These are phyloP conservation scores for Hippasteria phrygiana DNA, from an alignment of 53 echinoderm and acorn worm genomes.

Conservation along the genomic window DNA sequence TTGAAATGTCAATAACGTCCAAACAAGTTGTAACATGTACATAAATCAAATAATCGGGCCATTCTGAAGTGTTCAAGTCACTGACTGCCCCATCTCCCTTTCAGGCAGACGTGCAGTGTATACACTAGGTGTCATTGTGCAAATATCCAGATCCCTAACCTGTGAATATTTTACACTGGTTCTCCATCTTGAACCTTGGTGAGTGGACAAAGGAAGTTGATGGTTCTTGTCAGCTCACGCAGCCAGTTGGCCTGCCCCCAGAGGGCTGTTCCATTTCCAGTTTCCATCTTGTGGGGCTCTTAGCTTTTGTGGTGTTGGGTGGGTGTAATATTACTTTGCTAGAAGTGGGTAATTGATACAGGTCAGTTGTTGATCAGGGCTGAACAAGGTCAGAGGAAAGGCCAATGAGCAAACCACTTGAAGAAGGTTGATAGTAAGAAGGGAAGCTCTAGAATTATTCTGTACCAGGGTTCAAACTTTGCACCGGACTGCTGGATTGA, in stretches of 20 bases:
- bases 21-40: conserved; percentile 17
- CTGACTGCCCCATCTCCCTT: no score
- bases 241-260: background rate
- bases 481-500: no score
- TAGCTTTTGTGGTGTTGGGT: background rate
- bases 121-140: background rate
- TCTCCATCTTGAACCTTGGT: background rate
- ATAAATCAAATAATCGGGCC: background rate
- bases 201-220: conserved; percentile 6
- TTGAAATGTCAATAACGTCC: background rate
- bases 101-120: no score
- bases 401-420: background rate
- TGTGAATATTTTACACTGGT: background rate
- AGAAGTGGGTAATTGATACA: background rate
- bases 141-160: background rate
- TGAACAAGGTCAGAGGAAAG: background rate
- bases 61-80: no score
- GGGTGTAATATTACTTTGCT: background rate
- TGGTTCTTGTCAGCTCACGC: background rate
- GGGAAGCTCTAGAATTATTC: no score
- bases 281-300: background rate
- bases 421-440: background rate
- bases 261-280: background rate
- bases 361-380: no score
- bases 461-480: no score